These are phyloP conservation scores for Rousettus leschenaultii DNA, from an alignment of 2,113 vertebrate genomes.

Conservation along the genomic window DNA sequence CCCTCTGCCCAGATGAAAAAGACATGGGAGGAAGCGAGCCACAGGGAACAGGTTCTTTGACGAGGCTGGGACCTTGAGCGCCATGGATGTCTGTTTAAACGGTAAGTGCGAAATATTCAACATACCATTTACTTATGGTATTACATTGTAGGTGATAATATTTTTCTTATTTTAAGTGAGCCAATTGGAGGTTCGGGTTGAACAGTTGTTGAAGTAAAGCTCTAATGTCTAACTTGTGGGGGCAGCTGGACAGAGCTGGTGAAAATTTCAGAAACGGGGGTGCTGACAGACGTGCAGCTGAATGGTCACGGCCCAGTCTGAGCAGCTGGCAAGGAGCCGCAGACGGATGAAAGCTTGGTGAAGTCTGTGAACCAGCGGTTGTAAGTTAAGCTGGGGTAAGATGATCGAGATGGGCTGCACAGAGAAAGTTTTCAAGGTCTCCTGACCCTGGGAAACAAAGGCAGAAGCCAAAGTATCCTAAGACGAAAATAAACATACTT, in stretches of 20 bases:
- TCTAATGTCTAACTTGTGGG: neutral
- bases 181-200: neutral
- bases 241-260: neutral
- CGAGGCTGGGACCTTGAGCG: accelerated
- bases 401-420: neutral
- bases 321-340: neutral
- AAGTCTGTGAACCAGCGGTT: neutral
- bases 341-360: neutral
- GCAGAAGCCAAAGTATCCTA: no score
- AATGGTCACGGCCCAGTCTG: neutral
- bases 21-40: no score
- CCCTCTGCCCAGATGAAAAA: neutral
- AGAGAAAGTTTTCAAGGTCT: neutral
- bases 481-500: neutral
- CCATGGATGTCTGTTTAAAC: neutral
- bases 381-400: neutral
- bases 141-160: neutral
- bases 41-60: accelerated
- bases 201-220: neutral
- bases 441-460: no score
- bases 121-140: neutral
- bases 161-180: neutral
- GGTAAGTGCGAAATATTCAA: neutral
- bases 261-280: accelerated
- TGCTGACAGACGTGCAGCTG: no score